Evolutionary conservation across 1,140 invertebrate genomes (phyloP).

Genomic region (Leptinotarsa lineolata): DNA sequence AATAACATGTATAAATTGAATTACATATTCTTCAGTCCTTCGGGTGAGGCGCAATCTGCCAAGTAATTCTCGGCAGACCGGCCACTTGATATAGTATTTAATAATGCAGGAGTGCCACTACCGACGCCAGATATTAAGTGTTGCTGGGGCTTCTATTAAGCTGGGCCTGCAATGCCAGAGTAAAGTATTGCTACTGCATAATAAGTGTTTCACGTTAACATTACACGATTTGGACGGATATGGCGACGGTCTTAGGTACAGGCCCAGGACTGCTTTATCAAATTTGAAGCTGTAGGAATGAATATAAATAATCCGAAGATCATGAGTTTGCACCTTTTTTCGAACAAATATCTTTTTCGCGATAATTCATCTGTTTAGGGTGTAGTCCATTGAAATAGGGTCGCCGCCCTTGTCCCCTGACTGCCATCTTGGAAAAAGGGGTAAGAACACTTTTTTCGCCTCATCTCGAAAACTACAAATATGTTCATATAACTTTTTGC

Average conservation of each 20-base stretch:
- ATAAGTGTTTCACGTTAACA: constrained; percentile 21
- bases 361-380: no score
- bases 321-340: no score
- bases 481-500: no score
- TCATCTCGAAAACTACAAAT: no score
- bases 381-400: no score
- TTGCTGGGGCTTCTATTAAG: constrained; percentile 27
- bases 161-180: constrained; percentile 17
- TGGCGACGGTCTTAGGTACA: background rate
- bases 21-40: constrained; percentile 18
- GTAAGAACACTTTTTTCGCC: no score
- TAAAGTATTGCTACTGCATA: constrained; percentile 28
- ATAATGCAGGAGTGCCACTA: constrained; percentile 27
- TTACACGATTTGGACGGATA: constrained; percentile 22
- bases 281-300: no score
- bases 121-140: constrained; percentile 26
- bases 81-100: constrained; percentile 27
- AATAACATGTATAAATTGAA: constrained; percentile 6
- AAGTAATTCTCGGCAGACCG: constrained; percentile 24
- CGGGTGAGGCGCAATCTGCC: constrained; percentile 19
- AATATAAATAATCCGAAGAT: no score
- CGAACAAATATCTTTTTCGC: no score
- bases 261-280: background rate
- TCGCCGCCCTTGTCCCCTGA: no score
- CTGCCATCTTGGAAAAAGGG: no score